Percentiles rank a stretch among this genome's conserved stretches.
These are phyloP conservation scores for Lemur catta DNA, from an alignment of 2,797 vertebrate genomes.

Conservation along the genomic window DNA sequence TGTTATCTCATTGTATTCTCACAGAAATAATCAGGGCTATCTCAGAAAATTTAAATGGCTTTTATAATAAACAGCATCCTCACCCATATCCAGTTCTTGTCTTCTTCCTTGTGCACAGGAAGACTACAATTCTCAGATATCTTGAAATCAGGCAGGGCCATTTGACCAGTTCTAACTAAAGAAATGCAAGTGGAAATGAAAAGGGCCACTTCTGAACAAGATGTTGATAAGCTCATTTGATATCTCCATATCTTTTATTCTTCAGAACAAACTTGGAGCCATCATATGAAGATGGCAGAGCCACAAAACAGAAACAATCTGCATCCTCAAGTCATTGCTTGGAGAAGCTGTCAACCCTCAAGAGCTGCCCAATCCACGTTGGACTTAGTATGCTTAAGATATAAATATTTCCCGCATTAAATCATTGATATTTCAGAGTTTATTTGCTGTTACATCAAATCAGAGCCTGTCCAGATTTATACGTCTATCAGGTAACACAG, in stretches of 20 bases:
- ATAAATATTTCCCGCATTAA: not conserved
- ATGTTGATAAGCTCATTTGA: not conserved
- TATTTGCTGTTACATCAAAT: not conserved
- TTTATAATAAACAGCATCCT: not conserved
- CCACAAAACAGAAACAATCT: not conserved
- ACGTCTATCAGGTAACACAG: not conserved
- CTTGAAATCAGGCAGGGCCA: not conserved
- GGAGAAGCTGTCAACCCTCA: not conserved
- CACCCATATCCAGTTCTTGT: not conserved
- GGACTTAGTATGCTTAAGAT: not conserved
- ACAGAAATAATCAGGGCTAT: not conserved
- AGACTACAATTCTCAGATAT: not conserved
- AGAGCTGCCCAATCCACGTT: not conserved
- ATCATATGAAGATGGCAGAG: not conserved
- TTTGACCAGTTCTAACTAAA: not conserved
- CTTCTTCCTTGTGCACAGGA: not conserved
- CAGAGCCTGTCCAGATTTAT: not conserved
- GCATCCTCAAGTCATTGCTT: not conserved
- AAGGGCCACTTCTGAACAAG: not conserved
- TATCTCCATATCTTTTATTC: not conserved
- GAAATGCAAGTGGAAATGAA: not conserved
- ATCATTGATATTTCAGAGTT: not conserved
- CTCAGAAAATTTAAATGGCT: not conserved
- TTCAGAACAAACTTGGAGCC: not conserved
- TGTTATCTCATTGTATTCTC: conserved; percentile 29